These are phyloP conservation scores for Pectinophora gossypiella DNA, from an alignment of 1,140 invertebrate species.

Conservation along the genomic window DNA sequence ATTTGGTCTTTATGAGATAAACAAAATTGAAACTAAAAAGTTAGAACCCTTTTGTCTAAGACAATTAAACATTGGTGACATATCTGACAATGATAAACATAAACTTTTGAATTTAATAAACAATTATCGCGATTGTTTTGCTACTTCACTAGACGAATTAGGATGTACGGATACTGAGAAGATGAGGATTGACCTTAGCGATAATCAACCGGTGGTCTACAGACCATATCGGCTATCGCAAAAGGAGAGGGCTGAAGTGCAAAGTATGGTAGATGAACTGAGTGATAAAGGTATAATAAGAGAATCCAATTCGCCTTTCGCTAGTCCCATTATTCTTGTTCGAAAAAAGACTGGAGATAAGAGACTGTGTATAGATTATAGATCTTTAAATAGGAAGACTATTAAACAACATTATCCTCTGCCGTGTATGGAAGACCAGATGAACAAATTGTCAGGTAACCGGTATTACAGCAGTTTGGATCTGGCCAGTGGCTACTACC, in stretches of 20 bases:
- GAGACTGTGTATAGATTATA: conserved; percentile 33
- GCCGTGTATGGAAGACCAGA: conserved; percentile 10
- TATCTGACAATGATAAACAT: neutral
- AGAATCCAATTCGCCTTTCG: conserved; percentile 25
- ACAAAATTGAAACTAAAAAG: conserved; percentile 1
- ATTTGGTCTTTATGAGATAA: neutral
- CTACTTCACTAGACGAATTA: conserved; percentile 3
- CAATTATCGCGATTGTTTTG: conserved; percentile 8
- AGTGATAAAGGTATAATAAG: conserved; percentile 21
- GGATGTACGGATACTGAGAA: conserved; percentile 5
- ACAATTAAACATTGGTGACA: conserved; percentile 4
- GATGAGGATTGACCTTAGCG: conserved; percentile 6
- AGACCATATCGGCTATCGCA: conserved; percentile 5
- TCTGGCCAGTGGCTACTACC: conserved; percentile 18
- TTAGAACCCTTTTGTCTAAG: conserved; percentile 3
- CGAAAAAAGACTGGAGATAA: conserved; percentile 30
- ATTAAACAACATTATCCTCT: conserved; percentile 8
- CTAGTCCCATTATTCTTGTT: conserved; percentile 26
- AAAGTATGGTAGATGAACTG: conserved; percentile 16
- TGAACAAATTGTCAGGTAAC: conserved; percentile 6
- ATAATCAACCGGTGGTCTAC: conserved; percentile 6
- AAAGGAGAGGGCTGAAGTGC: conserved; percentile 2
- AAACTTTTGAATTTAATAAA: conserved; percentile 5
- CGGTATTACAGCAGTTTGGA: conserved; percentile 1
- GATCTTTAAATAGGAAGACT: conserved; percentile 8